A percentile compares a stretch with the other conserved stretches of the same genome.
Evolutionary conservation across 2,888 invertebrate species (phyloP).

Genomic region (Galerucella nymphaeae): DNA sequence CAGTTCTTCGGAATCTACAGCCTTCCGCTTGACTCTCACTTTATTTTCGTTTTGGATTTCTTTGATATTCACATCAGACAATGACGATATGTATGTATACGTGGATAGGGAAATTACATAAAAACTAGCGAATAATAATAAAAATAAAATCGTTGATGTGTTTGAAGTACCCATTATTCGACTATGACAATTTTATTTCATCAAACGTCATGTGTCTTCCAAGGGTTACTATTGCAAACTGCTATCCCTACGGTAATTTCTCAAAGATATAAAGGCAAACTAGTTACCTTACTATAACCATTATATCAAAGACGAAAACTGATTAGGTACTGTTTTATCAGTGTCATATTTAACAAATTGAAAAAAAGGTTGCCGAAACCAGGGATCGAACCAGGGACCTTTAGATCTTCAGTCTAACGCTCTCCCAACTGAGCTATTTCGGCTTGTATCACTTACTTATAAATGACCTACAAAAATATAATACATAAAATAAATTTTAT

Average conservation of each 20-base stretch:
- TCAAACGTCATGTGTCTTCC: not conserved
- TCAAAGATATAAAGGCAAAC: not conserved
- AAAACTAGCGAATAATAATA: constrained; percentile 33
- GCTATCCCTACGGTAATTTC: not conserved
- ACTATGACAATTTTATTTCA: constrained; percentile 3
- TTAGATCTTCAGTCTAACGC: constrained; percentile 82
- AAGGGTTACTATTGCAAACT: constrained; percentile 6
- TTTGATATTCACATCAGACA: constrained; percentile 23
- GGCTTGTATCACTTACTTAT: constrained; percentile 58
- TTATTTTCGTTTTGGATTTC: constrained; percentile 1
- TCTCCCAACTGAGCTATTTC: constrained; percentile 87
- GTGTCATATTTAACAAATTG: too few relatives aligned
- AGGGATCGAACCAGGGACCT: constrained; percentile 79
- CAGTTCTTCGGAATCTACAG: not conserved
- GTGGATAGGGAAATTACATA: constrained; percentile 36
- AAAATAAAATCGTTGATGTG: constrained; percentile 25
- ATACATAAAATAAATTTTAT: too few relatives aligned
- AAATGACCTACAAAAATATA: too few relatives aligned
- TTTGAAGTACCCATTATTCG: constrained; percentile 27
- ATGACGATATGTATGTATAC: constrained; percentile 34
- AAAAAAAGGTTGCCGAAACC: constrained; percentile 70
- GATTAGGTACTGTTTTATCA: too few relatives aligned
- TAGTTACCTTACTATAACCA: not conserved
- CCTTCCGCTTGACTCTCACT: constrained; percentile 18
- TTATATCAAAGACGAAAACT: not conserved